Percentiles rank a stretch among this genome's conserved stretches.
phyloP scores from a whole-genome alignment of 2,888 invertebrate species.

The Cosmia trapezina region DNA sequence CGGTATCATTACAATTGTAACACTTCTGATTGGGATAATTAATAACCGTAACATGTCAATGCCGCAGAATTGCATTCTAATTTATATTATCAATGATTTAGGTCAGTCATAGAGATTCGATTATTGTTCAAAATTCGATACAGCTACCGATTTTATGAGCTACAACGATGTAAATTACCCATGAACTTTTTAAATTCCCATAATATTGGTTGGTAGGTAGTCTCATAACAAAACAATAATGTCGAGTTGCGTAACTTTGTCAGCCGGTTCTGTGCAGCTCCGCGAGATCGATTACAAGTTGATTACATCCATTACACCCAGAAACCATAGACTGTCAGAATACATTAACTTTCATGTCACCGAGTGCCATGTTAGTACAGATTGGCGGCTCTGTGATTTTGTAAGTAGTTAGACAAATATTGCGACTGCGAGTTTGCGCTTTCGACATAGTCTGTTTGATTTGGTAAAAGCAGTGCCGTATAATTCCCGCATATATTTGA shows the following conservation, averaged over 20 bases:
- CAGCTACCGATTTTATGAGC: conserved; percentile 18
- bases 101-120: neutral
- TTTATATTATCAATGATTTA: neutral
- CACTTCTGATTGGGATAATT: conserved; percentile 39
- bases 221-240: conserved; percentile 62
- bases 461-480: conserved; percentile 70
- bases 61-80: conserved; percentile 4
- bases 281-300: conserved; percentile 61
- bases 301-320: conserved; percentile 58
- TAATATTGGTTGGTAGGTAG: conserved; percentile 37
- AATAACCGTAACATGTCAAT: conserved; percentile 34
- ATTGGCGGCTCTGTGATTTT: conserved; percentile 66
- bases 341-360: conserved; percentile 67
- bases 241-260: conserved; percentile 65
- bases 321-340: conserved; percentile 55
- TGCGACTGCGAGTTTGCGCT: conserved; percentile 67
- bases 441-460: conserved; percentile 70
- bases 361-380: conserved; percentile 61
- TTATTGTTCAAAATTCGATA: conserved; percentile 30
- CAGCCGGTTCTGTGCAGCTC: conserved; percentile 47
- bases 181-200: conserved; percentile 45
- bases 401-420: conserved; percentile 69
- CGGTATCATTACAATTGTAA: conserved; percentile 20
- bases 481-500: conserved; percentile 54
- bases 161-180: conserved; percentile 32